Conservation (phyloP, 2,113 vertebrate species). For the Passer domesticus region DNA sequence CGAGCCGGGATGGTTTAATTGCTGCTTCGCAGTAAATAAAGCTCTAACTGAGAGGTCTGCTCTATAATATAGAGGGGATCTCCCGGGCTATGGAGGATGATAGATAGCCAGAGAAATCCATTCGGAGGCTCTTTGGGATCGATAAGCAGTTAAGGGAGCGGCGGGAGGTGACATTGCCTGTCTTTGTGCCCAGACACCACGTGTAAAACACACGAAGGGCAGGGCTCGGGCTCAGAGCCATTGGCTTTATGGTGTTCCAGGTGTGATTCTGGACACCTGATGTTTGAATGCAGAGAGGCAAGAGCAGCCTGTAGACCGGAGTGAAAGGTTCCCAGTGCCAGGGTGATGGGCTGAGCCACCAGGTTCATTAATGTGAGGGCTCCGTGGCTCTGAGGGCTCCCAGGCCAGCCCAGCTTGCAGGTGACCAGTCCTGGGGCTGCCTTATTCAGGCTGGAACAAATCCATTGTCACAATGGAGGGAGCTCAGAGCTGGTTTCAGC, state of each 20-base stretch:
- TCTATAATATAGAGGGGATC: not conserved
- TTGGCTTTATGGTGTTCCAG: not conserved
- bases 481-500: not conserved
- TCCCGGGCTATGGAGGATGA: not conserved
- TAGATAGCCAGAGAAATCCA: constrained; percentile 22
- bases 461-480: not conserved
- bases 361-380: not conserved
- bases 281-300: not conserved
- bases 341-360: not conserved
- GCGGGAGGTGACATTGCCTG: not conserved
- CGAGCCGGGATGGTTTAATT: not conserved
- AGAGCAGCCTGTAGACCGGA: rapidly evolving
- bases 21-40: constrained; percentile 41
- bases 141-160: constrained; percentile 2
- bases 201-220: not conserved
- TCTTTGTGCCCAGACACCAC: not conserved
- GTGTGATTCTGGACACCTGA: not conserved
- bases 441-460: not conserved
- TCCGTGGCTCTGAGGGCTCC: not conserved
- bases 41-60: not conserved
- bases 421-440: not conserved
- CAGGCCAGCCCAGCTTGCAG: not conserved
- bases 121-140: constrained; percentile 15
- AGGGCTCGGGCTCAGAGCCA: rapidly evolving
- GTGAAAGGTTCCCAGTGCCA: rapidly evolving